Conservation (phyloP, 2,113 vertebrate species). For the Murina feae region DNA sequence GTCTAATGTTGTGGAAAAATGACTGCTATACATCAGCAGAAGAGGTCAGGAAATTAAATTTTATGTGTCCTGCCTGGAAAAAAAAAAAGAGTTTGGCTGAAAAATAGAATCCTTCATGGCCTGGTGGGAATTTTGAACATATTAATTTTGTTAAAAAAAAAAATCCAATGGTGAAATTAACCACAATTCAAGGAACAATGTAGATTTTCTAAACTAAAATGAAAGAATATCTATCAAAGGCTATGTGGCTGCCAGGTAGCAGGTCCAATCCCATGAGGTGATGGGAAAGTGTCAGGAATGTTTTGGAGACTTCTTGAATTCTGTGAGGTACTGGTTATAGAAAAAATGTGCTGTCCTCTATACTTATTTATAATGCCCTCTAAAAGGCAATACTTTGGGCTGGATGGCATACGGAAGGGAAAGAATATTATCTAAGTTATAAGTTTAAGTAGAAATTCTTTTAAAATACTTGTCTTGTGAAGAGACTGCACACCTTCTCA, state of each 20-base stretch:
- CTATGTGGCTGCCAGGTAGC: background rate
- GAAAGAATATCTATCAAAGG: background rate
- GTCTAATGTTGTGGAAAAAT: slow-evolving; percentile 80
- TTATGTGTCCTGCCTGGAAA: slow-evolving; percentile 61
- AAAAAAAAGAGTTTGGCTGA: slow-evolving; percentile 39
- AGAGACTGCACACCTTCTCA: background rate
- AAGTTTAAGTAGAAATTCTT: background rate
- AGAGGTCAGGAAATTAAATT: slow-evolving; percentile 78
- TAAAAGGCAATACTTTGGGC: background rate
- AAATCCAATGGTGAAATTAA: background rate
- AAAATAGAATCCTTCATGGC: slow-evolving; percentile 65
- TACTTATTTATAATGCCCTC: background rate
- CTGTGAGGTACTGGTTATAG: background rate
- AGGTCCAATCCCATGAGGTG: background rate
- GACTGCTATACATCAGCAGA: slow-evolving; percentile 73
- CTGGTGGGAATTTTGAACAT: slow-evolving; percentile 61
- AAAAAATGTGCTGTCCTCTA: background rate
- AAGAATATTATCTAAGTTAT: background rate
- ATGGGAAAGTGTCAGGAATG: background rate
- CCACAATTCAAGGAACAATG: background rate
- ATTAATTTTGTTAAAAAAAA: slow-evolving; percentile 52
- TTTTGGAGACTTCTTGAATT: background rate
- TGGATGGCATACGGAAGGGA: background rate
- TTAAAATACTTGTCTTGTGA: background rate
- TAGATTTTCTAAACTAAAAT: background rate